Evolutionary conservation across 2,113 vertebrate species (phyloP), one percentile per base, ranked within the genome.

Genomic region (Perognathus longimembris): DNA sequence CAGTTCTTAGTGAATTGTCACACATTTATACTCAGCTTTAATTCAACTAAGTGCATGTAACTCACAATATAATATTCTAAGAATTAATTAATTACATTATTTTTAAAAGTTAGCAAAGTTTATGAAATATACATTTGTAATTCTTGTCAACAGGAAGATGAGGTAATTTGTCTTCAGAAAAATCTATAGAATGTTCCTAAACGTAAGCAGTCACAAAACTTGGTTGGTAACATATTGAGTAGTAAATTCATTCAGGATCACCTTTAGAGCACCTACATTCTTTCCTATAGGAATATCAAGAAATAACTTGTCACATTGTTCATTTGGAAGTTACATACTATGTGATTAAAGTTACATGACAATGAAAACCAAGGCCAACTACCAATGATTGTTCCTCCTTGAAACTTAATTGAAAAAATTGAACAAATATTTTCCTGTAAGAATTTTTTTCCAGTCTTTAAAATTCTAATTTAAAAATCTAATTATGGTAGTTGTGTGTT

Each of bases 71-170:
- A 64, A 94, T 66, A 63, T 42, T 63, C 36, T 28, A 64, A 42
- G 12, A 75, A 91, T 71, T 79, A 57, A 77, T 24, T n/a, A 12
- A 87, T 75, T 89, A 83, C 74, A 91, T 59, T 82, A 85, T 84
- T 64, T 83, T 66, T 82, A 88, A 89, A 54, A 91, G 28, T 7
- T 67, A 54, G 24, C 1, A 86, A 77, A 93, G 18, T 45, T 3
- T 81, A 38, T 64, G 12, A 82, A 74, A 91, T 77, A 32, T 32
- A 86, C 88, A 11, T 69, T 22, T 66, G 3, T 57, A 7, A 73
- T 78, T 91, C 45, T 85, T 87, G 74, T 64, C 40, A 83, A 38
- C 18, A 30, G n/a, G 64, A 28, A 93, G 7, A 78, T 59, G 89
- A 81, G 54, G 4, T 4, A 66, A 89, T 63, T 67, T 32, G 63